Base-by-base conservation (phyloP, 2,888 invertebrate species). In the Conus canariensis region DNA sequence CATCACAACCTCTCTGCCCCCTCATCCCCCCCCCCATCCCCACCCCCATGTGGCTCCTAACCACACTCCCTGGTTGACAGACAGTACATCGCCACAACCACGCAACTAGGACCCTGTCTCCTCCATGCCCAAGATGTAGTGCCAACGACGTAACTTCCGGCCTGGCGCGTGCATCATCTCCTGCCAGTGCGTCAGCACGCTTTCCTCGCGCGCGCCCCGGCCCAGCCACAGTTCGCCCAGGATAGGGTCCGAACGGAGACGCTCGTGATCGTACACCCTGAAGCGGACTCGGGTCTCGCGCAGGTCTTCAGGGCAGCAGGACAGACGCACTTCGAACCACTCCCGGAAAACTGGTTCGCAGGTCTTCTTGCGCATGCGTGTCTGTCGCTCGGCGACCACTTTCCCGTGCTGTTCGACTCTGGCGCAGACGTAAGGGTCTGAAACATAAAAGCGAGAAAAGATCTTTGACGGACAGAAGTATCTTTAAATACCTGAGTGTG, bases 231-330 rank as follows among this genome's bases (percentile, higher is more conserved):
- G 94, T 92, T 95, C 94, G 67, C 96, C 96, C 87, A 97, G 95
- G 59, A 95, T 93, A 90, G 96, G 96, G 92, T 96, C 96, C 70
- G 95, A 95, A n/a, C 96, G 94, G 58, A 96, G 95, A 16, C 96
- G 93, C 80, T 95, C 94, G 88, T 94, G 94, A 92, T 95, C 95
- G 91, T 93, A 93, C 16, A 95, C 95, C 0, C 95, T 94, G 45
- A 96, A 93, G n/a, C 94, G 95, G 25, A 97, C 93, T n/a, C 94
- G 93, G 8, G 96, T 96, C 90, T 94, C 94, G 22, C 94, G 93
- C 80, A 96, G 91, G 87, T 96, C 96, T 25, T 95, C 95, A 16
- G 92, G 90, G 74, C 93, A 92, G 8, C 96, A 95, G 19, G 95
- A 95, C 56, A 96, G 94, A 59, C 90, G 90, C 88, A 95, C 95